A percentile compares a stretch with the other conserved stretches of the same genome.
These are phyloP conservation scores for Drosophila nigricruria DNA, from an alignment of 2,888 invertebrate genomes.

Conservation along the genomic window DNA sequence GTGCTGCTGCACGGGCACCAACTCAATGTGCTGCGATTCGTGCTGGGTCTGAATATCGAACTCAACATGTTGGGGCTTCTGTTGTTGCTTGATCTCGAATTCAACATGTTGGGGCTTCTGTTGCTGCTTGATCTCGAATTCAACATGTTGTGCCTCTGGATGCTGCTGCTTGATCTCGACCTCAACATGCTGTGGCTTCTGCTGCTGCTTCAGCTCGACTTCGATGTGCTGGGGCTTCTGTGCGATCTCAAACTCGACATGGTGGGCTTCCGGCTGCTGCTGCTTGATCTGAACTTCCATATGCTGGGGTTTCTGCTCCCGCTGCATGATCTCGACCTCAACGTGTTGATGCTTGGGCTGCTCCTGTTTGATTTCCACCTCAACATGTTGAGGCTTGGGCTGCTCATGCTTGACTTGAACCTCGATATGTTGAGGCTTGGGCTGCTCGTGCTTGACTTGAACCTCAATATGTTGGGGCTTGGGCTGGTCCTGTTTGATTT, in stretches of 20 bases:
- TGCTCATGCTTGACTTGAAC: constrained; percentile 21
- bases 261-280: constrained; percentile 5
- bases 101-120: constrained; percentile 14
- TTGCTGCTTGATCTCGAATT: constrained; percentile 18
- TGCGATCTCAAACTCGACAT: constrained; percentile 19
- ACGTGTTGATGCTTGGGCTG: not conserved
- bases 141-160: constrained; percentile 4
- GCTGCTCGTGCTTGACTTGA: constrained; percentile 21
- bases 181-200: constrained; percentile 7
- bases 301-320: constrained; percentile 3
- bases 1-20: constrained; percentile 8
- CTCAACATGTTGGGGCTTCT: constrained; percentile 14
- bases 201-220: not conserved
- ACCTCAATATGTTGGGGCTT: constrained; percentile 9
- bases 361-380: constrained; percentile 9
- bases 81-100: constrained; percentile 1
- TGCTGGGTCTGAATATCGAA: constrained; percentile 1
- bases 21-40: constrained; percentile 10
- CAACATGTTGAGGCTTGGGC: constrained; percentile 12
- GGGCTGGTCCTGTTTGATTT: constrained; percentile 2
- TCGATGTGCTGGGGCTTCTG: not conserved
- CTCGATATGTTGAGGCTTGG: constrained; percentile 10
- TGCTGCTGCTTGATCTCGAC: constrained; percentile 21
- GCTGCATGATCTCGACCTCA: constrained; percentile 18
- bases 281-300: constrained; percentile 19